Percentiles rank a stretch among this genome's conserved stretches.
Conservation (phyloP, 2,888 invertebrate species). For the Drepana falcataria region DNA sequence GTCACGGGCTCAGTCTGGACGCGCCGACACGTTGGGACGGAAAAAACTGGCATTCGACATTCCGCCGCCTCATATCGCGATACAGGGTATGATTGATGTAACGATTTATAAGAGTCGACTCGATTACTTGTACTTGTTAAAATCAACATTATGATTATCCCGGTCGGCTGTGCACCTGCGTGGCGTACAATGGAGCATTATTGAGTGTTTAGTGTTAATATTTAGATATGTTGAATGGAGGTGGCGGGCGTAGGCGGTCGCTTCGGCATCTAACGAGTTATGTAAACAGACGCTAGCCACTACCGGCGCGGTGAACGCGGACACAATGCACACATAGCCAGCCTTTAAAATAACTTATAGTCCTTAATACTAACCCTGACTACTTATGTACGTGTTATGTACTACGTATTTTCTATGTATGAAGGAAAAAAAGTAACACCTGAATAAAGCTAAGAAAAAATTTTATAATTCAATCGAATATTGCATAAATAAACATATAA, state of each 20-base stretch:
- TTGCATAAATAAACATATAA: too few relatives aligned
- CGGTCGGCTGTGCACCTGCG: constrained; percentile 41
- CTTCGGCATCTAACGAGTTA: constrained; percentile 64
- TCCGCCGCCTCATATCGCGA: constrained; percentile 35
- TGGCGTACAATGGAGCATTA: constrained; percentile 49
- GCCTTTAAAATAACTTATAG: constrained; percentile 33
- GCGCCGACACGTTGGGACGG: constrained; percentile 22
- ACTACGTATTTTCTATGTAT: too few relatives aligned
- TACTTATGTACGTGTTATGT: not conserved
- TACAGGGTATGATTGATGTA: constrained; percentile 54
- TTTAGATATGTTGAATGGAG: constrained; percentile 49
- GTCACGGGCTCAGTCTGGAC: constrained; percentile 46
- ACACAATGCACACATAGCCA: constrained; percentile 49
- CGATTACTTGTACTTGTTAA: constrained; percentile 12
- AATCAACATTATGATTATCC: constrained; percentile 27
- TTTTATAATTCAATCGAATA: too few relatives aligned
- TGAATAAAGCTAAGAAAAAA: too few relatives aligned
- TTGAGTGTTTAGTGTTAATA: constrained; percentile 57
- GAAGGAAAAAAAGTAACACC: too few relatives aligned
- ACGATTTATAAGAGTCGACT: constrained; percentile 13
- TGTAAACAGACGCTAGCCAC: constrained; percentile 65
- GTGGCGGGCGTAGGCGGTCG: constrained; percentile 50
- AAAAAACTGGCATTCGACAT: constrained; percentile 51
- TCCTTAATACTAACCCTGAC: not conserved
- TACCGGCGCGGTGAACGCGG: constrained; percentile 40